phyloP scores from a whole-genome alignment of 2,113 vertebrate genomes.

The Xyrauchen texanus region DNA sequence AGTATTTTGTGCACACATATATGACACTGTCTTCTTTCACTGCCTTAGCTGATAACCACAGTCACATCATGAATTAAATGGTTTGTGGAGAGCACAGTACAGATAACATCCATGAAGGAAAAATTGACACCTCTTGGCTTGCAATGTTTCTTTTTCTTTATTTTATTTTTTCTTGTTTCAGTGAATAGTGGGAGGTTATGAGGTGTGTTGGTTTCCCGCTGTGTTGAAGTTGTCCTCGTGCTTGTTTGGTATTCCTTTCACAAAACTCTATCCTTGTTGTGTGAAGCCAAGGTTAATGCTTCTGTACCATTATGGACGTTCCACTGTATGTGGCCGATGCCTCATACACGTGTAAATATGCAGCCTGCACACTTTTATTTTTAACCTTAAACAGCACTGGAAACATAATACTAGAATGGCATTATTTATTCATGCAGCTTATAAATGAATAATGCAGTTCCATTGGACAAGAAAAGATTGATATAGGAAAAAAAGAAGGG shows the following conservation, averaged over 20 bases:
- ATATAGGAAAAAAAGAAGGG: background rate
- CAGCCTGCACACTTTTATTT: slow-evolving; percentile 43
- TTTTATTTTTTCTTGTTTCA: background rate
- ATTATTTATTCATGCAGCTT: slow-evolving; percentile 54
- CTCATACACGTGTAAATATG: slow-evolving; percentile 38
- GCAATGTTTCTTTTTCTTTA: background rate
- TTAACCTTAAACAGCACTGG: slow-evolving; percentile 29
- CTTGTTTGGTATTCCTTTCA: slow-evolving; percentile 34
- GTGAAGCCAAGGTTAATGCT: slow-evolving; percentile 45
- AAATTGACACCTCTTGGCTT: slow-evolving; percentile 16
- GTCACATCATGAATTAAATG: background rate
- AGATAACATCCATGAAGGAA: background rate
- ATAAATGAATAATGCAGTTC: slow-evolving; percentile 46
- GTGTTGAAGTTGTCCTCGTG: slow-evolving; percentile 12
- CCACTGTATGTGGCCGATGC: slow-evolving; percentile 3
- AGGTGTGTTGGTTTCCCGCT: slow-evolving; percentile 1
- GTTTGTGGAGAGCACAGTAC: background rate
- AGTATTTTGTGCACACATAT: too few species aligned
- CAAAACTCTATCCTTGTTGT: slow-evolving; percentile 50
- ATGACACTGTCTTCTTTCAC: background rate
- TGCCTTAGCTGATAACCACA: background rate
- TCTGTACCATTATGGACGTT: slow-evolving; percentile 50
- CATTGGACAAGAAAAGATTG: slow-evolving; percentile 23
- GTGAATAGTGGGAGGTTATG: slow-evolving; percentile 11
- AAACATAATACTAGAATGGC: slow-evolving; percentile 32